A percentile compares a stretch with the other conserved stretches of the same genome.
Evolutionary conservation across 1,140 invertebrate genomes (phyloP).

Genomic region (silkworm (Bombyx mori)): DNA sequence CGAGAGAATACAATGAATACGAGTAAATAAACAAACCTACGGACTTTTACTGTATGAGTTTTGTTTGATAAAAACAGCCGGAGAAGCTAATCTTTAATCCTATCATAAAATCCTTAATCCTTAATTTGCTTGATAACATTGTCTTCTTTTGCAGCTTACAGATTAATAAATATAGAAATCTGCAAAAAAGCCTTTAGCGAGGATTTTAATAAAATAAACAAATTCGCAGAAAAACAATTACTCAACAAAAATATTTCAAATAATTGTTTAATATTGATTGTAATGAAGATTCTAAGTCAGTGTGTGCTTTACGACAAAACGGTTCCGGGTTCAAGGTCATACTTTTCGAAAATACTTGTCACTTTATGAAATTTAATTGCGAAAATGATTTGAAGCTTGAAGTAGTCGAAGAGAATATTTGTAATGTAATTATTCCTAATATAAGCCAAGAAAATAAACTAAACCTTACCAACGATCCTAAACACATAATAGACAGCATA

Average conservation of each 20-base stretch:
- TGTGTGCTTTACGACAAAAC: constrained; percentile 39
- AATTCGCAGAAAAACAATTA: too few species aligned
- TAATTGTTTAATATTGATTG: neutral
- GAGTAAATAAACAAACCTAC: too few species aligned
- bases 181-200: constrained; percentile 23
- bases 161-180: constrained; percentile 38
- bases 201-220: too few species aligned
- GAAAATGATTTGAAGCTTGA: constrained; percentile 21
- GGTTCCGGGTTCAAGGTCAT: constrained; percentile 33
- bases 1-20: too few species aligned
- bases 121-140: neutral
- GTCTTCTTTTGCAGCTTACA: constrained; percentile 31
- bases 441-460: neutral
- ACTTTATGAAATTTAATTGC: constrained; percentile 34
- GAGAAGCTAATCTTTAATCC: neutral
- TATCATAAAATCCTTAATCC: neutral
- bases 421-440: constrained; percentile 14
- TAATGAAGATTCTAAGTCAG: constrained; percentile 7
- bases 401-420: constrained; percentile 35
- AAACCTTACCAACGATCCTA: neutral
- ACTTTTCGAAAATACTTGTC: constrained; percentile 36
- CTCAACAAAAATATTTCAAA: too few species aligned
- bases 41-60: too few species aligned
- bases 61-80: too few species aligned
- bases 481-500: neutral